Base-by-base conservation (phyloP, 2,888 invertebrate species). In the Heliconius erato region DNA sequence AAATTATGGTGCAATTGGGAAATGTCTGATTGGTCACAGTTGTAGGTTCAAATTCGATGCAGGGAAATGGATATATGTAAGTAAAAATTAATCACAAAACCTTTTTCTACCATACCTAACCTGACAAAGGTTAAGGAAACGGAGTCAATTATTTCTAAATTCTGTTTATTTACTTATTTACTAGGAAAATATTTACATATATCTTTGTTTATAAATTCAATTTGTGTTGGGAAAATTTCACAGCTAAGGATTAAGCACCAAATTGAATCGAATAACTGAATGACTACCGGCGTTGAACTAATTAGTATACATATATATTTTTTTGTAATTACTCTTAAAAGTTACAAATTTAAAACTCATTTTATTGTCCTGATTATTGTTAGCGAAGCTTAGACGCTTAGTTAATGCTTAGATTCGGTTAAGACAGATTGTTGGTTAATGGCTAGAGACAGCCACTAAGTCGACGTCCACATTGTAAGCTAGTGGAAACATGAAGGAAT, bases 211-310 rank as follows among this genome's bases (percentile, higher is more conserved):
- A 16, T n/a, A 74, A 49, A 74, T 49, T 28, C 16, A 49, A 49
- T 74, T 49, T 72, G 40, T 16, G n/a, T 1, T 16, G 19, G 14
- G 3, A 49, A 74, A 74, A 49, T 16, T 72, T 72, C 26, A 28
- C 72, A 74, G 19, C 19, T 28, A 44, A 26, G 72, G 26, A 26
- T 49, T 26, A 44, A 26, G 6, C 44, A 26, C 7, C n/a, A 49
- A 44, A 74, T 74, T 74, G 26, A 49, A 74, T 26, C 16, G 26
- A 74, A 72, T 72, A 72, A 74, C 49, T 9, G 14, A 26, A 72
- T 72, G 7, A 54, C 2, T 54, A 19, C 6, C 19, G 49, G 49
- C 49, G 49, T 54, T 54, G 16, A 54, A 3, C 23, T 54, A 54
- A 23, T 54, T 23, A 23, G 23, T 54, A 54, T 40, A 40, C 11